Percentiles rank a stretch among this genome's conserved stretches.
phyloP scores from a whole-genome alignment of 2,797 vertebrate species.

The Chromis chromis region DNA sequence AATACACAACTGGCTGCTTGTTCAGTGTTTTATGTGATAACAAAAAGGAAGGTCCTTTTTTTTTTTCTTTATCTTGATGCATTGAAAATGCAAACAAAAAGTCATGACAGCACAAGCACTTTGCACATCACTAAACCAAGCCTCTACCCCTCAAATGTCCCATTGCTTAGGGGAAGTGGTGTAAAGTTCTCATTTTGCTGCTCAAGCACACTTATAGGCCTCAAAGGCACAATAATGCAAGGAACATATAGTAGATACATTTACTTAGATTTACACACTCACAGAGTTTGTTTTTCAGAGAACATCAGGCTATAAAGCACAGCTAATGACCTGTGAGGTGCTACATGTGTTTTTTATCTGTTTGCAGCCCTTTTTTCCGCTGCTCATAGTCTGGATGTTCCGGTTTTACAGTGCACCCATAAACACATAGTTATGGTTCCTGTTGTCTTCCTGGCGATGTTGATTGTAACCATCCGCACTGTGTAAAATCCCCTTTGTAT shows the following conservation, averaged over 20 bases:
- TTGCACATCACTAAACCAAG: not conserved
- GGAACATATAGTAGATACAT: not conserved
- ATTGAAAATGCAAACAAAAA: slow-evolving; percentile 16
- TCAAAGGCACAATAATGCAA: slow-evolving; percentile 3
- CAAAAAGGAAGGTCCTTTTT: not conserved
- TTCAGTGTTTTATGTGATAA: slow-evolving; percentile 2
- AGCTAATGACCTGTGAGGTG: slow-evolving; percentile 32
- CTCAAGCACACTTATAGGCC: slow-evolving; percentile 6
- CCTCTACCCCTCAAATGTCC: not conserved
- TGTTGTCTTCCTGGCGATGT: slow-evolving; percentile 39
- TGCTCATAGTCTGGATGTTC: slow-evolving; percentile 28
- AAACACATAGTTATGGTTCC: slow-evolving; percentile 53
- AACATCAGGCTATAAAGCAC: slow-evolving; percentile 19
- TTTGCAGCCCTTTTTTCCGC: slow-evolving; percentile 13
- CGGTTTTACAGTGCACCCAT: slow-evolving; percentile 55
- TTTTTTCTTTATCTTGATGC: not conserved
- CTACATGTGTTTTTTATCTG: slow-evolving; percentile 40
- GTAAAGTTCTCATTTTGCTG: slow-evolving; percentile 15
- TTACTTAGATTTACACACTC: not conserved
- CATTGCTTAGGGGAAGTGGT: not conserved
- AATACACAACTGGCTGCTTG: slow-evolving; percentile 51
- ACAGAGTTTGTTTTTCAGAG: not conserved
- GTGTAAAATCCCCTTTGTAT: slow-evolving; percentile 31
- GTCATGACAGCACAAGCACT: not conserved
- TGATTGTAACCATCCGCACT: slow-evolving; percentile 47